These are phyloP conservation scores for Drosophila borborema DNA, from an alignment of 2,888 invertebrate species.

Conservation along the genomic window DNA sequence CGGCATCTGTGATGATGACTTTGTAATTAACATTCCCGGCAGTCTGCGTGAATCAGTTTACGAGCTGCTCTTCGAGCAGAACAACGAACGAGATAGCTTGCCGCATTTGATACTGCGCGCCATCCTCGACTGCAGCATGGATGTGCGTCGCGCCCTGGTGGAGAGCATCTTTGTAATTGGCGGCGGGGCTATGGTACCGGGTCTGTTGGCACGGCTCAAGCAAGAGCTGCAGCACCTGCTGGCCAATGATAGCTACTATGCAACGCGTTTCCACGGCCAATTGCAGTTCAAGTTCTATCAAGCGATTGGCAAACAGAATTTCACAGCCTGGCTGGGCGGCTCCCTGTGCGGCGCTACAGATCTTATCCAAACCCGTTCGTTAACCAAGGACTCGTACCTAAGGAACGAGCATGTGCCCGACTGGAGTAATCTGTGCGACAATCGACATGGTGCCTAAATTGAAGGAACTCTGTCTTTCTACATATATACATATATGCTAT, in stretches of 20 bases:
- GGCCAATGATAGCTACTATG: constrained; percentile 87
- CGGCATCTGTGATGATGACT: constrained; percentile 88
- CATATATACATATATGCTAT: constrained; percentile 9
- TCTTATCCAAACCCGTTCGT: constrained; percentile 89
- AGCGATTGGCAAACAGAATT: constrained; percentile 92
- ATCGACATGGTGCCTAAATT: constrained; percentile 71
- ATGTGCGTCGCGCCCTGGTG: constrained; percentile 91
- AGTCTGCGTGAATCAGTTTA: constrained; percentile 91
- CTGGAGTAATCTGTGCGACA: constrained; percentile 88
- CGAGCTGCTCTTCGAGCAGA: constrained; percentile 94
- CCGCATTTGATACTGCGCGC: constrained; percentile 94
- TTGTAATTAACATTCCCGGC: constrained; percentile 88
- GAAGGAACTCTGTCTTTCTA: not conserved
- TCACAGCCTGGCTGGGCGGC: constrained; percentile 94
- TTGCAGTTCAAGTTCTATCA: constrained; percentile 92
- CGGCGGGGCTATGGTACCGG: constrained; percentile 93
- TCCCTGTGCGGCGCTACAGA: constrained; percentile 92
- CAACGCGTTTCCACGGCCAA: constrained; percentile 86
- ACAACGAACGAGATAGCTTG: constrained; percentile 92
- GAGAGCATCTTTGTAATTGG: constrained; percentile 95
- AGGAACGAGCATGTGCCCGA: constrained; percentile 91
- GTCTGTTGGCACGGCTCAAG: constrained; percentile 92
- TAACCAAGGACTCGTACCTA: constrained; percentile 91
- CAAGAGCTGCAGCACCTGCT: constrained; percentile 90
- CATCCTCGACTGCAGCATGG: constrained; percentile 92